Conservation (phyloP, 2,888 invertebrate genomes). For the Drosophila formosana region DNA sequence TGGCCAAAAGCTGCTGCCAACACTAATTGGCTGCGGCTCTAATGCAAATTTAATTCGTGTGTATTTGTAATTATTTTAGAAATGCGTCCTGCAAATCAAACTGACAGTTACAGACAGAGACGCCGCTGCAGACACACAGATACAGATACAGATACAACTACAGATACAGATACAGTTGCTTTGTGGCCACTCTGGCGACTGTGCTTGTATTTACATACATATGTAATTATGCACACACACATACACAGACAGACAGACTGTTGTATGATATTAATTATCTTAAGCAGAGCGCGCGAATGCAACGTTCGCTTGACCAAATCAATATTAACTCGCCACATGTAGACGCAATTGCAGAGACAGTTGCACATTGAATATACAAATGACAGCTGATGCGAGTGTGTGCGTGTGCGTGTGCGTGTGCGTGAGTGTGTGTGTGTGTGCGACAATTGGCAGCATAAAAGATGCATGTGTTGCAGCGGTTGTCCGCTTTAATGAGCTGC, state of each 20-base stretch:
- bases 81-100: slow-evolving; percentile 76
- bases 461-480: slow-evolving; percentile 47
- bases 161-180: slow-evolving; percentile 1
- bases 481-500: slow-evolving; percentile 61
- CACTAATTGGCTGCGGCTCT: slow-evolving; percentile 76
- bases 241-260: slow-evolving; percentile 27
- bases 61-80: slow-evolving; percentile 78
- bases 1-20: slow-evolving; percentile 36
- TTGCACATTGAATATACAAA: slow-evolving; percentile 29
- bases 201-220: slow-evolving; percentile 33
- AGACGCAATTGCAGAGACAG: slow-evolving; percentile 39
- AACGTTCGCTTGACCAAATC: slow-evolving; percentile 73
- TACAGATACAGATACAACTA: slow-evolving; percentile 1
- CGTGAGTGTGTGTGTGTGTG: slow-evolving; percentile 17
- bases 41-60: slow-evolving; percentile 80
- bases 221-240: slow-evolving; percentile 28
- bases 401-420: not conserved
- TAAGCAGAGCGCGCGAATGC: slow-evolving; percentile 61
- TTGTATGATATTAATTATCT: slow-evolving; percentile 62
- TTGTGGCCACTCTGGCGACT: slow-evolving; percentile 15
- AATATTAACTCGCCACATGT: slow-evolving; percentile 68
- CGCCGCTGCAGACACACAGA: not conserved
- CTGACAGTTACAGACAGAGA: slow-evolving; percentile 33
- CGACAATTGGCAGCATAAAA: slow-evolving; percentile 39
- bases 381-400: slow-evolving; percentile 23